phyloP scores from a whole-genome alignment of 2,113 vertebrate genomes.

The Natator depressus region DNA sequence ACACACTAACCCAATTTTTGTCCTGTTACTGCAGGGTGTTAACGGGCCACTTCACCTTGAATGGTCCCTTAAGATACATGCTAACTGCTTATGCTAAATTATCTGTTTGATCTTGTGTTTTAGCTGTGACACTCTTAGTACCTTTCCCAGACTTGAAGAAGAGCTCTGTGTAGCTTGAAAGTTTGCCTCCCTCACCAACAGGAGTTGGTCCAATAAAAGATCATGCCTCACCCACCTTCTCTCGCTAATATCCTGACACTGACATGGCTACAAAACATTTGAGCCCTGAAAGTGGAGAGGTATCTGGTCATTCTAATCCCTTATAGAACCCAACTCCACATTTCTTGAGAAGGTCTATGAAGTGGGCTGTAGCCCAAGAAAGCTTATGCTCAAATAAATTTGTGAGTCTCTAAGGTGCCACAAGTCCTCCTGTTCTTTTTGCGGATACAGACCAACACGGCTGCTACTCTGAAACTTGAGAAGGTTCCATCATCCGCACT shows the following conservation, averaged over 20 bases:
- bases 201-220: neutral
- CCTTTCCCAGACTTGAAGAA: neutral
- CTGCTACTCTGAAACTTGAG: neutral
- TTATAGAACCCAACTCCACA: neutral
- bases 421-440: no score
- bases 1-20: neutral
- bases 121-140: neutral
- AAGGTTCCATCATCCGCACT: neutral
- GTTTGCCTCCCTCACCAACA: neutral
- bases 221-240: neutral
- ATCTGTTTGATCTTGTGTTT: neutral
- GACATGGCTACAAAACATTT: neutral
- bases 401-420: no score
- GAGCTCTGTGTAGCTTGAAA: neutral
- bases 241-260: neutral
- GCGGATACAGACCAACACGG: no score
- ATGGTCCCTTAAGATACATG: neutral
- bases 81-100: neutral
- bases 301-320: neutral
- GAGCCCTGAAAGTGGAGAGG: neutral
- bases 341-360: neutral
- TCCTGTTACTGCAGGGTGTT: neutral
- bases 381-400: no score
- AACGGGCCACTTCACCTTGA: neutral
- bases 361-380: no score